These are phyloP conservation scores for Agrochola lychnidis DNA, from an alignment of 2,888 invertebrate genomes.

Conservation along the genomic window DNA sequence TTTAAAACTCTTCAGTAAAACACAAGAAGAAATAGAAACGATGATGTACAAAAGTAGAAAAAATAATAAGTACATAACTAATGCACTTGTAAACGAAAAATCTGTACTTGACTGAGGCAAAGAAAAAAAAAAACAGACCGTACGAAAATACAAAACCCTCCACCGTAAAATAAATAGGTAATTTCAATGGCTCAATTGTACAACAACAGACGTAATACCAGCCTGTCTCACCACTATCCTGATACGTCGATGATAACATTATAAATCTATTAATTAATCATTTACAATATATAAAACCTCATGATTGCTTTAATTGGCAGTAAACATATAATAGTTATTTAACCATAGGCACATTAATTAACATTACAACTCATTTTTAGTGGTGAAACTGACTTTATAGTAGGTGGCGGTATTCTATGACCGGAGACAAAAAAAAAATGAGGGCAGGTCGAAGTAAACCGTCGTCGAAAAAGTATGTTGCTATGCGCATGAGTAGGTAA, in stretches of 20 bases:
- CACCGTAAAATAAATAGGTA: slow-evolving; percentile 36
- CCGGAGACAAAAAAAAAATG: not conserved
- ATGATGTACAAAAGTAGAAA: slow-evolving; percentile 10
- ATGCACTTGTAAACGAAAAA: slow-evolving; percentile 29
- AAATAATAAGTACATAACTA: slow-evolving; percentile 19
- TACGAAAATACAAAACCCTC: slow-evolving; percentile 45
- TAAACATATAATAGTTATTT: slow-evolving; percentile 28
- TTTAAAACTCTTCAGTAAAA: slow-evolving; percentile 22
- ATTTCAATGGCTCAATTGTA: slow-evolving; percentile 11
- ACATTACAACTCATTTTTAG: slow-evolving; percentile 14
- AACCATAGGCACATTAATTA: slow-evolving; percentile 9
- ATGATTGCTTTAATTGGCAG: slow-evolving; percentile 12
- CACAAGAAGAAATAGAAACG: slow-evolving; percentile 34
- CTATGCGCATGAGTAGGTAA: not conserved
- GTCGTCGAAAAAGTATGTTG: not conserved
- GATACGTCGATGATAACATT: slow-evolving; percentile 8
- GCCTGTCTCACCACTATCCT: slow-evolving; percentile 39
- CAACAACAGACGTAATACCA: slow-evolving; percentile 7
- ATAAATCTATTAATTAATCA: slow-evolving; percentile 24
- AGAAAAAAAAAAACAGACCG: slow-evolving; percentile 2
- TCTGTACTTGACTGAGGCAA: slow-evolving; percentile 5
- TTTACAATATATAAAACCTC: slow-evolving; percentile 28
- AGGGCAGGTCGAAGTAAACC: not conserved
- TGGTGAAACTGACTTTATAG: slow-evolving; percentile 33
- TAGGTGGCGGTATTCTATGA: slow-evolving; percentile 19